Evolutionary conservation across 2,888 invertebrate genomes (phyloP).

Genomic region (Drosophila anomelani): DNA sequence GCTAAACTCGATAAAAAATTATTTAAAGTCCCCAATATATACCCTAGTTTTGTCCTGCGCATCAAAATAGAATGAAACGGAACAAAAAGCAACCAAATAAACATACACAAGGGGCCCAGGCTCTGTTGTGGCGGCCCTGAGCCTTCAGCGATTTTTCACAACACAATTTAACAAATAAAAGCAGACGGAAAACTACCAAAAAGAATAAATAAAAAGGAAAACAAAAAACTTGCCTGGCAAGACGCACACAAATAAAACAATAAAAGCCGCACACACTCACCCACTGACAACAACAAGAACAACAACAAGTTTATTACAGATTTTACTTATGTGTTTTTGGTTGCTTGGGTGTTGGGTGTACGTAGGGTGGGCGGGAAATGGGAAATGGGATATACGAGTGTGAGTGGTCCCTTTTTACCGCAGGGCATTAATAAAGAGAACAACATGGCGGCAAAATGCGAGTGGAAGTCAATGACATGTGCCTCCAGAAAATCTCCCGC

Average conservation of each 20-base stretch:
- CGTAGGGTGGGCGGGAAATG: slow-evolving; percentile 7
- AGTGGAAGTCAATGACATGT: slow-evolving; percentile 57
- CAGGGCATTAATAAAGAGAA: slow-evolving; percentile 76
- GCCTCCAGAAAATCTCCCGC: slow-evolving; percentile 32
- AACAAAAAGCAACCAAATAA: slow-evolving; percentile 26
- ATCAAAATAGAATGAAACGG: slow-evolving; percentile 17
- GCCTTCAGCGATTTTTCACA: slow-evolving; percentile 76
- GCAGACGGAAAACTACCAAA: slow-evolving; percentile 48
- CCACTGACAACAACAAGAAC: slow-evolving; percentile 13
- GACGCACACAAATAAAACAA: slow-evolving; percentile 78
- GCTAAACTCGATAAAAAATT: too few relatives aligned
- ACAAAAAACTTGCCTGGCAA: slow-evolving; percentile 57
- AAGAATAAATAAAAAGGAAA: slow-evolving; percentile 33
- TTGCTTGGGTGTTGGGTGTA: slow-evolving; percentile 17
- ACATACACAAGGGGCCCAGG: slow-evolving; percentile 40
- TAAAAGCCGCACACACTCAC: slow-evolving; percentile 61
- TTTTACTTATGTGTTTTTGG: slow-evolving; percentile 77
- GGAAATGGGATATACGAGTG: not conserved
- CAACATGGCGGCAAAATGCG: slow-evolving; percentile 54
- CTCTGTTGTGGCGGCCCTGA: slow-evolving; percentile 45
- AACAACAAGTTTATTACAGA: slow-evolving; percentile 76
- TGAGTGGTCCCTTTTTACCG: slow-evolving; percentile 50
- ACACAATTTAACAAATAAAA: slow-evolving; percentile 79
- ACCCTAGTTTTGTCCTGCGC: not conserved
- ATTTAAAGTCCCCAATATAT: not conserved